Base-by-base conservation (phyloP, 2,888 invertebrate species). In the Caenorhabditis auriculariae region DNA sequence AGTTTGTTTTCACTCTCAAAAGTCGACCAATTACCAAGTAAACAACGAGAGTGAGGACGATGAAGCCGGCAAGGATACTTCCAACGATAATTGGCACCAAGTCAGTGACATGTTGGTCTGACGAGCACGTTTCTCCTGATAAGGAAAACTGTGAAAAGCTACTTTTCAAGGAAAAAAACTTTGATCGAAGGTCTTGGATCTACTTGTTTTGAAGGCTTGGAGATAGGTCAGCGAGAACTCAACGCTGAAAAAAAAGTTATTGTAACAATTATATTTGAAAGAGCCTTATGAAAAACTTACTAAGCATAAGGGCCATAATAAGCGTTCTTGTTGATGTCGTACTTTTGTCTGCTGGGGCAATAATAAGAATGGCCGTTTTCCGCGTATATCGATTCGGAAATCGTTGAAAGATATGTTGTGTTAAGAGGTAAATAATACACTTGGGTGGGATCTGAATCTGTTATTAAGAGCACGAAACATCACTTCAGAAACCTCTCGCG, bases 1-100 rank as follows among this genome's bases (percentile, higher is more conserved):
- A 55, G 19, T 17, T 26, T 41, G 41, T 19, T 32, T 19, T 29
- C 15, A 23, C 32, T 38, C 19, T 28, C 26, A 28, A n/a, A 6
- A 17, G n/a, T 46, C 23, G 26, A 23, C 26, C 19, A 44, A 39
- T 38, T 27, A 72, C 72, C 56, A 72, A 53, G 45, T 72, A 72
- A 21, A 64, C 61, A 38, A 60, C 48, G 21, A 70, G 51, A 1
- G 66, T 66, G 28, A 70, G 43, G 0, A 69, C 49, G 9, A 69
- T 66, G 7, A 72, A 41, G 4, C 64, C 66, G n/a, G 72, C 66
- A 12, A 72, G 54, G 1, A 51, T 52, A 7, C 62, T 64, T 28
- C 68, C 68, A 28, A 72, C 69, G 29, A 70, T 69, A 3, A 72
- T 61, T 5, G 72, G 70, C 21, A 72, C 60, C 9, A 59, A 44